These are phyloP conservation scores for Bombylius major DNA, from an alignment of 2,888 invertebrate genomes.

Conservation along the genomic window DNA sequence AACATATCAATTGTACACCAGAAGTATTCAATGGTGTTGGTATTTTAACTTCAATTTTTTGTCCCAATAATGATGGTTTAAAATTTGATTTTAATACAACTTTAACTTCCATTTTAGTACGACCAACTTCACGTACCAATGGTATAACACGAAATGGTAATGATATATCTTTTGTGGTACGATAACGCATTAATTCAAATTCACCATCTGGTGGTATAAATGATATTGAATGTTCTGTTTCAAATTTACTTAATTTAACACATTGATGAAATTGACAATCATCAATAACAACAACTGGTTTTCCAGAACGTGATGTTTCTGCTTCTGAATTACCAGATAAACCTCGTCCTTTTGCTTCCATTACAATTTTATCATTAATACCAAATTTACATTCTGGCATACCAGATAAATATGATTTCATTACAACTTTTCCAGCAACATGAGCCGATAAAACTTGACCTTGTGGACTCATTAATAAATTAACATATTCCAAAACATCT, in stretches of 20 bases:
- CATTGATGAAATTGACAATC: conserved; percentile 99
- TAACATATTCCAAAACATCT: conserved; percentile 97
- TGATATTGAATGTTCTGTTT: conserved; percentile 99
- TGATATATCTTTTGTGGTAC: conserved; percentile 99
- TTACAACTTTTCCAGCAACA: conserved; percentile 97
- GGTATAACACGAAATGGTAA: conserved; percentile 99
- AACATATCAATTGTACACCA: conserved; percentile 95
- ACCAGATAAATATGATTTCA: conserved; percentile 94
- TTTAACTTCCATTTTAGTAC: conserved; percentile 99
- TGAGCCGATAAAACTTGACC: conserved; percentile 97
- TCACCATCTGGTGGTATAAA: conserved; percentile 99
- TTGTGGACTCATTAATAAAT: conserved; percentile 98
- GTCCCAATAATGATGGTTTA: conserved; percentile 92
- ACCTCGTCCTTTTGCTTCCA: conserved; percentile 85
- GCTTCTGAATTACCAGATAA: conserved; percentile 54
- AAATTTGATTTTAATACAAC: conserved; percentile 98
- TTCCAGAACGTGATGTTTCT: conserved; percentile 80
- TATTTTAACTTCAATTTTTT: conserved; percentile 98
- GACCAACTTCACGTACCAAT: conserved; percentile 91
- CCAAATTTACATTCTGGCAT: conserved; percentile 99
- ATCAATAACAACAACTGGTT: conserved; percentile 98
- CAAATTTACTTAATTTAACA: conserved; percentile 98
- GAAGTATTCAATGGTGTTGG: conserved; percentile 98
- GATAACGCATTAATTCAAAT: conserved; percentile 99
- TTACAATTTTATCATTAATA: conserved; percentile 98